A percentile compares a stretch with the other conserved stretches of the same genome.
These are phyloP conservation scores for Pelusios castaneus DNA, from an alignment of 2,113 vertebrate genomes.

Conservation along the genomic window DNA sequence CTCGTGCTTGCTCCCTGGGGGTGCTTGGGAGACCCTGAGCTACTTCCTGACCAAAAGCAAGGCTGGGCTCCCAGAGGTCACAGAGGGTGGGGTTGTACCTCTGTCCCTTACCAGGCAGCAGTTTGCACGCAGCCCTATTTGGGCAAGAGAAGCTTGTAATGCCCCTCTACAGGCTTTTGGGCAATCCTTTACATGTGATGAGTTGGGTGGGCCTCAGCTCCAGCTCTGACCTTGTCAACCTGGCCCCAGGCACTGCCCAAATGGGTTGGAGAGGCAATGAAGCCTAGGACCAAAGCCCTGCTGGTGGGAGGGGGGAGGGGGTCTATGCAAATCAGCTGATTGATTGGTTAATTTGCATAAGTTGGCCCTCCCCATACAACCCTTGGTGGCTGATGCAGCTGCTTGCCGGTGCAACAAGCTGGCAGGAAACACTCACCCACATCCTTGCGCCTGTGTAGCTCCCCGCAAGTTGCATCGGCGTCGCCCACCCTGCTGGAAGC, in stretches of 20 bases:
- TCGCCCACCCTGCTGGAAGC: not conserved
- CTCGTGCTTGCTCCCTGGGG: too few relatives aligned
- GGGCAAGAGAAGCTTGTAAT: accelerated
- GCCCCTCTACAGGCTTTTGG: not conserved
- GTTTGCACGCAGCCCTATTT: not conserved
- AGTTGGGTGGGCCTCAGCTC: not conserved
- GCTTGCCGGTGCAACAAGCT: not conserved
- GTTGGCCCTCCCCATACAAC: not conserved
- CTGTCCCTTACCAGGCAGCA: not conserved
- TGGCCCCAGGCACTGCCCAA: not conserved
- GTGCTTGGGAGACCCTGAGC: not conserved
- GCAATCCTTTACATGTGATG: not conserved
- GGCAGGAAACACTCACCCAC: not conserved
- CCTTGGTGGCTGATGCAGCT: not conserved
- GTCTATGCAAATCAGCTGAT: not conserved
- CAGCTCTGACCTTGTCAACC: not conserved
- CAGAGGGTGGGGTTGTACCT: not conserved
- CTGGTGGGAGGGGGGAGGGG: not conserved
- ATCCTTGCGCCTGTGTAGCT: not conserved
- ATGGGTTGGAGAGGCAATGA: not conserved
- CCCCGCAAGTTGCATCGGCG: not conserved
- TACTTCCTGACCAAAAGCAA: not conserved
- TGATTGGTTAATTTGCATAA: not conserved
- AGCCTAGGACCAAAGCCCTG: not conserved
- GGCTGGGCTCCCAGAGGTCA: too few relatives aligned